phyloP scores from a whole-genome alignment of 1,140 invertebrate genomes.

The Lepidurus apus region DNA sequence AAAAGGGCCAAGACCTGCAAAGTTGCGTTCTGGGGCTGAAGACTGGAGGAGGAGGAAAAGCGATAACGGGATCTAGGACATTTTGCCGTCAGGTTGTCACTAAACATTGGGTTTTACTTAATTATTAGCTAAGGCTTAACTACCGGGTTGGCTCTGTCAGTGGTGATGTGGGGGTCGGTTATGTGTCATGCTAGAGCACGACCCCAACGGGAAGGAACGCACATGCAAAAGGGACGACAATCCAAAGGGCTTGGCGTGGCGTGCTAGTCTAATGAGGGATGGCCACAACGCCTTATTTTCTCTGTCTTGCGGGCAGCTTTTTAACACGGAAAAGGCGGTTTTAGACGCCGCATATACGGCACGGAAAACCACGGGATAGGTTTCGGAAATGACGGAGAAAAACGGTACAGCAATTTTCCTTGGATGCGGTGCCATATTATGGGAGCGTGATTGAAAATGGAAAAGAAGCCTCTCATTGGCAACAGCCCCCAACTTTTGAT shows the following conservation, averaged over 20 bases:
- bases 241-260: neutral
- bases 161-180: neutral
- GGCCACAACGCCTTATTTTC: neutral
- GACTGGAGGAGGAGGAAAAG: too few relatives aligned
- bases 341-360: neutral
- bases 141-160: neutral
- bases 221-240: neutral
- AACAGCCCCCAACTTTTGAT: too few relatives aligned
- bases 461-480: neutral
- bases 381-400: conserved; percentile 15
- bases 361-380: neutral
- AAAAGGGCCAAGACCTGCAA: too few relatives aligned
- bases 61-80: too few relatives aligned
- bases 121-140: conserved; percentile 19
- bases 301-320: neutral
- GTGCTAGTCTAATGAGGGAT: conserved; percentile 1
- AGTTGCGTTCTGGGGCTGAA: too few relatives aligned
- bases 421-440: neutral
- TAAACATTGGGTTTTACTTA: neutral
- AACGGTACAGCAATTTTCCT: neutral
- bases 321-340: conserved; percentile 11
- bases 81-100: neutral
- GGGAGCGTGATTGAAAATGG: conserved; percentile 3
- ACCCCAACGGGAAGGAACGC: neutral
- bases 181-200: neutral